Conservation (phyloP, 2,113 vertebrate species). For the Crotalus horridus region DNA sequence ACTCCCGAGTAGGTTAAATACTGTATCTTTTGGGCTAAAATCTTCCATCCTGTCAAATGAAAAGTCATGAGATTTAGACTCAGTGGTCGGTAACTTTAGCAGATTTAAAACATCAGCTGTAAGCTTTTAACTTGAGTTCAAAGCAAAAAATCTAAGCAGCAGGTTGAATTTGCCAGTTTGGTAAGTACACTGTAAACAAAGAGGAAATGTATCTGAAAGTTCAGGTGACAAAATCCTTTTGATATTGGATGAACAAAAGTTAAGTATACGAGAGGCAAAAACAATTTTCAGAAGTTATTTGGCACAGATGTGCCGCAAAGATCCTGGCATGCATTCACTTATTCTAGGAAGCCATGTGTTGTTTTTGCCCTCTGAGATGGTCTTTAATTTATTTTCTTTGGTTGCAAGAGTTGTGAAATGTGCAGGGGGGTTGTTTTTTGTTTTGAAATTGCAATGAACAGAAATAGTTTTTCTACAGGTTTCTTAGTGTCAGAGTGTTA, state of each 20-base stretch:
- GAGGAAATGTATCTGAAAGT: not conserved
- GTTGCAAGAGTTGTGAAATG: conserved; percentile 2
- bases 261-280: not conserved
- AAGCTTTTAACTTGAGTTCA: not conserved
- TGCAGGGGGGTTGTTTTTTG: too few relatives aligned
- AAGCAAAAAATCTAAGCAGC: not conserved
- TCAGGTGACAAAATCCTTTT: not conserved
- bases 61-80: not conserved
- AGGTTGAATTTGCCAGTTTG: not conserved
- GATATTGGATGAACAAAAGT: not conserved
- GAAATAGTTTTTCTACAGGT: not conserved
- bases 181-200: not conserved
- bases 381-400: not conserved
- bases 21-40: not conserved
- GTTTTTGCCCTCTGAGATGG: not conserved
- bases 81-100: not conserved
- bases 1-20: not conserved
- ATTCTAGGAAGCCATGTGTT: not conserved
- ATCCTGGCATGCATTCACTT: not conserved
- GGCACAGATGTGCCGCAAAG: not conserved
- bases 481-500: not conserved
- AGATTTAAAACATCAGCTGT: not conserved
- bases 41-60: not conserved
- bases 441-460: not conserved
- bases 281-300: not conserved